phyloP scores from a whole-genome alignment of 30 jellyfish, hydroid and myxozoan genomes.

The Morbakka virulenta region DNA sequence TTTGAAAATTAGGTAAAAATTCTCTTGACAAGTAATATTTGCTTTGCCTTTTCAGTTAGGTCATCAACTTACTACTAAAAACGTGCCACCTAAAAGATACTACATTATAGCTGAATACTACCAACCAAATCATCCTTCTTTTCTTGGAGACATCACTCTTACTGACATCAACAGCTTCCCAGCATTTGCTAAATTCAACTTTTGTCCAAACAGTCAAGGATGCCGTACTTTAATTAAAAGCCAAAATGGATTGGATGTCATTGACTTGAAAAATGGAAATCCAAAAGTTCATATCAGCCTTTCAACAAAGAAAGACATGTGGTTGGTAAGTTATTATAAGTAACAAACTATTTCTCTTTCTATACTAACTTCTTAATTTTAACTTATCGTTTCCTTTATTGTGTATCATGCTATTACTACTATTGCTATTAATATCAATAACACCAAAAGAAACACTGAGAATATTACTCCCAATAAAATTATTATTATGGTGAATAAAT shows the following conservation, averaged over 20 bases:
- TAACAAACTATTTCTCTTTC: too few relatives aligned
- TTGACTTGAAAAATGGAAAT: constrained; percentile 26
- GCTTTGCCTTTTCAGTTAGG: too few relatives aligned
- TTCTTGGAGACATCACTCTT: constrained; percentile 41
- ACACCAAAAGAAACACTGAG: too few relatives aligned
- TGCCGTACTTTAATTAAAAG: constrained; percentile 70
- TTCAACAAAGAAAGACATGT: constrained; percentile 68
- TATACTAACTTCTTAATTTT: too few relatives aligned
- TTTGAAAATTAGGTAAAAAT: too few relatives aligned
- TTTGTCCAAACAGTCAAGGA: constrained; percentile 86
- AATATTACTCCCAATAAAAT: too few relatives aligned
- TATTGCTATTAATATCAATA: too few relatives aligned
- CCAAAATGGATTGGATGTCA: constrained; percentile 43
- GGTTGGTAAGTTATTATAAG: constrained; percentile 80
- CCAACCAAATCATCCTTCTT: constrained; percentile 77
- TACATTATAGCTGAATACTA: constrained; percentile 66
- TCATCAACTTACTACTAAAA: constrained; percentile 17
- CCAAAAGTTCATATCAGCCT: constrained; percentile 39
- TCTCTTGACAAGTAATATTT: too few relatives aligned
- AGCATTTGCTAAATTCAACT: constrained; percentile 46
- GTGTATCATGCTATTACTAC: too few relatives aligned
- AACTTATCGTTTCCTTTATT: too few relatives aligned
- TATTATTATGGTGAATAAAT: too few relatives aligned
- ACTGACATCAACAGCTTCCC: constrained; percentile 55
- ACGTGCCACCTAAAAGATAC: constrained; percentile 72